Evolutionary conservation across 2,888 invertebrate genomes (phyloP), one percentile per base, ranked within the genome.

Genomic region (Notodonta ziczac): DNA sequence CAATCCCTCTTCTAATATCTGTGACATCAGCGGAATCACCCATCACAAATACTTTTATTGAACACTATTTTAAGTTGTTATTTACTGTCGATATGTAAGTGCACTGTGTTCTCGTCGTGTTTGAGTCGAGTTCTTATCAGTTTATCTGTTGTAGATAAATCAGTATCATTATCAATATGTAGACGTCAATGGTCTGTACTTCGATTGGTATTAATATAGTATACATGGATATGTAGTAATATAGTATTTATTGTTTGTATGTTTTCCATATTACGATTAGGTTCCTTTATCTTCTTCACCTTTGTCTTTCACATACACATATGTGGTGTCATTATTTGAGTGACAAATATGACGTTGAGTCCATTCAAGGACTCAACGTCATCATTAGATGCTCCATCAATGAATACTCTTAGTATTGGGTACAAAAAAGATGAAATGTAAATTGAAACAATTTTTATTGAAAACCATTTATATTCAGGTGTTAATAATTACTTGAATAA

Each of bases 401-500:
- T 4, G 7, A 8, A 40, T 9, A 40, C 40, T 9, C 5, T 7
- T 40, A 40, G 5, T 44, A 0, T 46, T 10, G 5, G 35, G 5
- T 53, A 56, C 13, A 60, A 53, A 57, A 68, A 61, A 39, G 0
- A 53, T n/a, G 5, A 35, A 62, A 55, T 63, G 16, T 52, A 61
- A 69, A 83, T 76, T 81, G 74, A 88, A 87, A 88, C 84, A 77
- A 81, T 65, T 68, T 67, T 76, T 86, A 87, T 85, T 89, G 84
- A 87, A 93, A 93, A 92, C 89, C 91, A 91, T 92, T 91, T 91
- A 90, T 89, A 84, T 85, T 86, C 82, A 84, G 85, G 86, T 90
- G 86, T 88, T 84, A 83, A 71, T 79, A 85, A 86, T 80, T 87
- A 84, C 84, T 86, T 84, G 88, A 92, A 87, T 89, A 89, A 87